Conservation (phyloP, 2,113 vertebrate species). For the Taxidea taxus region DNA sequence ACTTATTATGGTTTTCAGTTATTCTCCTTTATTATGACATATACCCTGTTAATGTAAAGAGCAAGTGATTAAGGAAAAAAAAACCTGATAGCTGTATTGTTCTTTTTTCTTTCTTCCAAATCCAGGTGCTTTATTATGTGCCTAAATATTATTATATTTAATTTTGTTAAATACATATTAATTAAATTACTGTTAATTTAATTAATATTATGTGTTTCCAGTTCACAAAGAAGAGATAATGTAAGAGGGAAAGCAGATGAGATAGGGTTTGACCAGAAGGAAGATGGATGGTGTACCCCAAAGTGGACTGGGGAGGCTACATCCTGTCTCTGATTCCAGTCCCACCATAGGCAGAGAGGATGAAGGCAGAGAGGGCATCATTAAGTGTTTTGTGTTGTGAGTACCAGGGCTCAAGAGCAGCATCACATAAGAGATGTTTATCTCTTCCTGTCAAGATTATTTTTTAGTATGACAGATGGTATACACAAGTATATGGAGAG, state of each 20-base stretch:
- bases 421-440: background rate
- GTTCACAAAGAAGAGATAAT: background rate
- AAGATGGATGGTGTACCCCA: background rate
- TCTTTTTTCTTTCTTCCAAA: background rate
- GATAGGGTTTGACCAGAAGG: background rate
- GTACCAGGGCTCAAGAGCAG: background rate
- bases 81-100: background rate
- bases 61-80: background rate
- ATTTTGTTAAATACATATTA: too few species aligned
- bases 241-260: background rate
- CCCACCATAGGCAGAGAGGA: background rate
- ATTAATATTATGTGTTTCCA: background rate
- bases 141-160: background rate
- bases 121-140: background rate
- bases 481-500: too few species aligned
- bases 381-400: background rate
- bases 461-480: too few species aligned
- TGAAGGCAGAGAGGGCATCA: background rate
- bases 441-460: too few species aligned
- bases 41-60: background rate
- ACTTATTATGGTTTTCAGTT: background rate
- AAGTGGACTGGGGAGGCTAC: fast-evolving
- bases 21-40: background rate
- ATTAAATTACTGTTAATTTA: too few species aligned
- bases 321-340: background rate